Conservation (phyloP, 2,888 invertebrate species). For the Callyntrura guangdongensis region DNA sequence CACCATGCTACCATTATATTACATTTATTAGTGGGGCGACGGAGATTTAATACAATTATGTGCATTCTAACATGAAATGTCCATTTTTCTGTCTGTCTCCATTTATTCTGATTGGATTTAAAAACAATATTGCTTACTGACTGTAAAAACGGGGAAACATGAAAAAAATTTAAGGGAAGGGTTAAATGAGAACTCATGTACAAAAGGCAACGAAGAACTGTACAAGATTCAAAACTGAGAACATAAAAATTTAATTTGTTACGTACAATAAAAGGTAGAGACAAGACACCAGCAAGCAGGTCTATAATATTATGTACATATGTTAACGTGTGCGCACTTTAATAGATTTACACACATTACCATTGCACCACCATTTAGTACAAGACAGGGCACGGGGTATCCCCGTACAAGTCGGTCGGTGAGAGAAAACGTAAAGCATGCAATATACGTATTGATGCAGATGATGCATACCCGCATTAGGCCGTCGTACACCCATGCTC, state of each 20-base stretch:
- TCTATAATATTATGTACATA: constrained; percentile 44
- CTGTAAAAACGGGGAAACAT: constrained; percentile 13
- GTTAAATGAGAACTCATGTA: constrained; percentile 39
- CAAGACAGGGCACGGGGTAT: constrained; percentile 1
- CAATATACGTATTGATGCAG: not conserved
- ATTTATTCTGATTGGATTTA: constrained; percentile 51
- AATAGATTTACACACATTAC: constrained; percentile 19
- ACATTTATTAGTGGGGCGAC: constrained; percentile 43
- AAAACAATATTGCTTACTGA: constrained; percentile 35
- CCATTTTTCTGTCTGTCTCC: constrained; percentile 34
- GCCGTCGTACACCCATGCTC: constrained; percentile 20
- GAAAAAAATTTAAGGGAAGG: constrained; percentile 30
- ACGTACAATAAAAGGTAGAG: constrained; percentile 7
- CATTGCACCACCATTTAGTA: not conserved
- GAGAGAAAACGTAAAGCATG: not conserved
- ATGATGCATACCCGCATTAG: not conserved
- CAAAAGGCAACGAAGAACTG: not conserved
- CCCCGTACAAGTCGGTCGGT: constrained; percentile 4
- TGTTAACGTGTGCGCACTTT: constrained; percentile 48
- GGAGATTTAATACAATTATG: constrained; percentile 53
- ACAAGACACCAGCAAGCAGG: constrained; percentile 5
- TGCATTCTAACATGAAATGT: constrained; percentile 22
- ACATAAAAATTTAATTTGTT: constrained; percentile 14
- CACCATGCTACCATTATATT: constrained; percentile 24
- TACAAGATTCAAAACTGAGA: not conserved